Percentiles rank a stretch among this genome's conserved stretches.
phyloP scores from a whole-genome alignment of 2,113 vertebrate species.

The Epinephelus fuscoguttatus region DNA sequence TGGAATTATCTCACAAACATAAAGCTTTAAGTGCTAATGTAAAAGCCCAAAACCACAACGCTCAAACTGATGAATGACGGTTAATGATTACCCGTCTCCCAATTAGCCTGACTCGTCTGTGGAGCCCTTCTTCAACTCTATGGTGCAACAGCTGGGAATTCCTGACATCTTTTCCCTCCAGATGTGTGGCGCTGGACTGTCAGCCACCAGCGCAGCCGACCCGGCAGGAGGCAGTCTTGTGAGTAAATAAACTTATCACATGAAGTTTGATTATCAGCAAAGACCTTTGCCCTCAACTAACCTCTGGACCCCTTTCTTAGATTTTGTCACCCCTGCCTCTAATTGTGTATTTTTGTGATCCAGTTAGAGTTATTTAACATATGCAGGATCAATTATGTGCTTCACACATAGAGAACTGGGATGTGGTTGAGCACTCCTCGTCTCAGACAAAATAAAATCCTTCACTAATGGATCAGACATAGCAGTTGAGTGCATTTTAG shows the following conservation, averaged over 20 bases:
- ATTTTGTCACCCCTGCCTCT: background rate
- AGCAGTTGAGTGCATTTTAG: slow-evolving; percentile 41
- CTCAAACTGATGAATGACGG: background rate
- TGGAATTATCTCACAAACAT: background rate
- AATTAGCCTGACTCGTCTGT: slow-evolving; percentile 93
- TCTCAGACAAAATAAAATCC: slow-evolving; percentile 28
- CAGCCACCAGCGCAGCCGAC: slow-evolving; percentile 81
- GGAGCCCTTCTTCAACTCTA: slow-evolving; percentile 95
- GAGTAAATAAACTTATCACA: slow-evolving; percentile 72
- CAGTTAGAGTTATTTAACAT: background rate
- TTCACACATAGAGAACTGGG: background rate
- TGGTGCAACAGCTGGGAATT: slow-evolving; percentile 91
- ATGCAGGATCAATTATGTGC: background rate
- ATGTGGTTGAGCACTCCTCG: background rate
- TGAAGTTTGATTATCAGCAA: background rate
- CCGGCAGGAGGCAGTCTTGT: slow-evolving; percentile 94
- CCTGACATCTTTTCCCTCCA: slow-evolving; percentile 96
- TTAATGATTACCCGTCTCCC: slow-evolving; percentile 28
- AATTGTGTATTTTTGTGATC: background rate
- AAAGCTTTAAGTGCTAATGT: background rate
- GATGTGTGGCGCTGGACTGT: slow-evolving; percentile 94
- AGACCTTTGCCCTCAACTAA: background rate
- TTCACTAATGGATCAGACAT: slow-evolving; percentile 43
- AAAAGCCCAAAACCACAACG: background rate
- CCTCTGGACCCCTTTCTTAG: background rate